Base-by-base conservation (phyloP, 2,113 vertebrate genomes). In the Cryptomyrus ogoouensis region DNA sequence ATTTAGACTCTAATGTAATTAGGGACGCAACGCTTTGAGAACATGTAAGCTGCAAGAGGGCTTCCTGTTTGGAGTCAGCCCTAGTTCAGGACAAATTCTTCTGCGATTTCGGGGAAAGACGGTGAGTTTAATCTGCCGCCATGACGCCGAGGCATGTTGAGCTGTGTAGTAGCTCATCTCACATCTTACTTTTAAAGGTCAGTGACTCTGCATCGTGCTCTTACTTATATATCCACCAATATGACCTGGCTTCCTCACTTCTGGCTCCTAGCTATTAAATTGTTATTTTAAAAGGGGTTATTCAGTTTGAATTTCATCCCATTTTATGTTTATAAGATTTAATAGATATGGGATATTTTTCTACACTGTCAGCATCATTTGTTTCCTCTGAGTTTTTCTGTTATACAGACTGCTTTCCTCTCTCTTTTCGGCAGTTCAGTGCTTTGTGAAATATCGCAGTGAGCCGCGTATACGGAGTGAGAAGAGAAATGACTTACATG, bases 1-100 rank as follows among this genome's bases (percentile, higher is more conserved):
- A 89, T 89, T 50, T n/a, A 50, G 15, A 52, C 17, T 19, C 47
- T 80, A 89, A 88, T 88, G 19, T 56, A 53, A 46, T 90, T 88
- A 83, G 50, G 53, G 80, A 84, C 1, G 2, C 46, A 24, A 31
- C 15, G 70, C 52, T 84, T 46, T n/a, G 27, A 52, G 90, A 89
- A 13, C 52, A 52, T n/a, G 12, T n/a, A 84, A 84, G 52, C 88
- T 90, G 74, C 74, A 84, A 83, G 77, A 88, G 87, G 10, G 10
- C 46, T 84, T 84, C 80, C 87, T 58, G 74, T 89, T 80, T 66
- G 44, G 62, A 50, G 84, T 74, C 44, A 35, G 10, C 31, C 52
- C 44, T 13, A 42, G 8, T 58, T 58, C 35, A 52, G 77, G 39
- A 46, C 50, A 85, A 44, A 89, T 42, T 10, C 35, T 53, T 58